Evolutionary conservation across 2,113 vertebrate genomes (phyloP).

Genomic region (Bothrops jararaca): DNA sequence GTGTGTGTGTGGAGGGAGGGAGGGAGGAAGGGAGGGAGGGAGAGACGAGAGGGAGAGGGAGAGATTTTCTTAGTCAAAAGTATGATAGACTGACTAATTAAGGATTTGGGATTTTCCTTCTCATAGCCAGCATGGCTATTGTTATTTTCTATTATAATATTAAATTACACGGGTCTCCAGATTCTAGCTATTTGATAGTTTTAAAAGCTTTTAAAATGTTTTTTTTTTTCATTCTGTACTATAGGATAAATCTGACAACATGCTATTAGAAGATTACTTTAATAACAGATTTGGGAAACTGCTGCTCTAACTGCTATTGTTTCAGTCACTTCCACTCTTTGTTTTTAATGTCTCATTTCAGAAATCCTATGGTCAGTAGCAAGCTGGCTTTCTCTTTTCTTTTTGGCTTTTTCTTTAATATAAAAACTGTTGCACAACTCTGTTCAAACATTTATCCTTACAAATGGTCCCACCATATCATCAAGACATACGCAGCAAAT

Average conservation of each 20-base stretch:
- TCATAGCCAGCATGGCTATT: background rate
- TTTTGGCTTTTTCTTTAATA: background rate
- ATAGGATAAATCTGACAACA: background rate
- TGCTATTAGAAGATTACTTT: background rate
- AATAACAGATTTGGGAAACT: background rate
- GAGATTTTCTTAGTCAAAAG: background rate
- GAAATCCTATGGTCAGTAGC: background rate
- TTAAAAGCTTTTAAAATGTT: background rate
- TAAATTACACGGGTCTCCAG: background rate
- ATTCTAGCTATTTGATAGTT: background rate
- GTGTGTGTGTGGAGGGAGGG: too few relatives aligned
- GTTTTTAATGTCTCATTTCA: accelerated
- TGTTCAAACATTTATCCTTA: conserved; percentile 40
- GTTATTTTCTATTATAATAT: background rate
- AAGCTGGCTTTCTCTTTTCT: background rate
- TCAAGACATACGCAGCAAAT: conserved; percentile 49
- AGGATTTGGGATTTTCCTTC: background rate
- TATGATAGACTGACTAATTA: background rate
- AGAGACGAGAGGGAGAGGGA: too few relatives aligned
- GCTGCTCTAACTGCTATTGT: background rate
- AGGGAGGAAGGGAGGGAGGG: background rate
- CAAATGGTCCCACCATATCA: conserved; percentile 52
- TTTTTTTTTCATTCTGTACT: background rate
- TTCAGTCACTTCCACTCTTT: background rate
- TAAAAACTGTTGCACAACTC: conserved; percentile 31